phyloP scores from a whole-genome alignment of 2,113 vertebrate species.

The Aramus guarauna region DNA sequence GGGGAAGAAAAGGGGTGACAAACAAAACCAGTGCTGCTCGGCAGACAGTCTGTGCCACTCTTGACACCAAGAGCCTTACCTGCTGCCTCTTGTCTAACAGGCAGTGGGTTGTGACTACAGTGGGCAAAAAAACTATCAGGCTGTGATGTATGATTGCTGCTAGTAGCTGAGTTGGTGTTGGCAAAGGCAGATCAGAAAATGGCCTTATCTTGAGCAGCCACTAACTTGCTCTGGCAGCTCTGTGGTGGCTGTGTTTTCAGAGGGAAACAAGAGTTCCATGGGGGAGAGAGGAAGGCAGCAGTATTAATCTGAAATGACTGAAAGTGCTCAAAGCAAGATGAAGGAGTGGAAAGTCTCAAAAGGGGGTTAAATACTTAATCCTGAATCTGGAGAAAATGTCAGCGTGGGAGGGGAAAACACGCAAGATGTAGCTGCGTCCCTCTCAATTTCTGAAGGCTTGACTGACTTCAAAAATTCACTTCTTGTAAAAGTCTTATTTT shows the following conservation, averaged over 20 bases:
- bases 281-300: neutral
- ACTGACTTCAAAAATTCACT: neutral
- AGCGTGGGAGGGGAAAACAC: constrained; percentile 35
- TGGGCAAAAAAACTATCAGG: neutral
- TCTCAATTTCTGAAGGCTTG: neutral
- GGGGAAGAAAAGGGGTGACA: neutral
- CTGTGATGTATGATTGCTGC: neutral
- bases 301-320: neutral
- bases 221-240: neutral
- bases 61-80: accelerated
- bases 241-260: neutral
- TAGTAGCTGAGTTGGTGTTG: neutral
- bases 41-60: neutral
- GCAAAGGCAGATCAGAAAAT: neutral
- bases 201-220: neutral
- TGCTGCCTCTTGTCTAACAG: neutral
- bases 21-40: neutral
- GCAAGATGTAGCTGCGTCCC: neutral
- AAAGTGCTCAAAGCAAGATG: neutral
- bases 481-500: neutral
- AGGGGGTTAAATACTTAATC: constrained; percentile 1
- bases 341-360: neutral
- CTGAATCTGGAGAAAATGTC: constrained; percentile 38
- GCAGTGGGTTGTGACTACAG: neutral
- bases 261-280: neutral